phyloP scores from a whole-genome alignment of 2,113 vertebrate genomes.

The Irena cyanogastra region DNA sequence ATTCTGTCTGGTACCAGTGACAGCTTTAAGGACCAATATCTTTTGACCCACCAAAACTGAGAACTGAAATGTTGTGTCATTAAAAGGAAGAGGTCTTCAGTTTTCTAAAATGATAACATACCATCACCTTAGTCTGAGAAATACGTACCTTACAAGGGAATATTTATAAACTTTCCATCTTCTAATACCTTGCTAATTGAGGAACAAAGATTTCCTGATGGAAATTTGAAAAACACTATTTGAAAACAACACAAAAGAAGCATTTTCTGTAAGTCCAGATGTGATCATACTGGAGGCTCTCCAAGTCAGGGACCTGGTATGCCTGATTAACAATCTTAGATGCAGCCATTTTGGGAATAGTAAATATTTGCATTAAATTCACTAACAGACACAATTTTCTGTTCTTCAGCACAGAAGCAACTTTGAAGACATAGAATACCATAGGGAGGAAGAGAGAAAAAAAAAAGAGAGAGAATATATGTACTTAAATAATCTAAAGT shows the following conservation, averaged over 20 bases:
- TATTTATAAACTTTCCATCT: not conserved
- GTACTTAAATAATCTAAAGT: not conserved
- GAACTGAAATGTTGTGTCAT: not conserved
- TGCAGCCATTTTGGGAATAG: not conserved
- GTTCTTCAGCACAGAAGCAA: not conserved
- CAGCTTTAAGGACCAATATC: slow-evolving; percentile 13
- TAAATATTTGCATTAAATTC: not conserved
- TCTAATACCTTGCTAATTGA: not conserved
- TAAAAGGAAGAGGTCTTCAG: not conserved
- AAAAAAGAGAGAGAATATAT: not conserved
- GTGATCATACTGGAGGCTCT: not conserved
- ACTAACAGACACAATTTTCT: not conserved
- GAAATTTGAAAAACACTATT: not conserved
- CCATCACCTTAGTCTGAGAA: not conserved
- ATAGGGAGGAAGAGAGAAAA: not conserved
- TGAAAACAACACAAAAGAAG: not conserved
- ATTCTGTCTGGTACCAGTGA: not conserved
- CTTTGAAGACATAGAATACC: not conserved
- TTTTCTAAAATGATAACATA: not conserved
- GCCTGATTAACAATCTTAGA: not conserved
- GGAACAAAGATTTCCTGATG: not conserved
- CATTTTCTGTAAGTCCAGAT: not conserved
- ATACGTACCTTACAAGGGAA: not conserved
- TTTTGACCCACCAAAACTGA: not conserved
- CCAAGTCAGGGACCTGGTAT: not conserved